Evolutionary conservation across 2,797 vertebrate genomes (phyloP).

Genomic region (Pantherophis alleghaniensis): DNA sequence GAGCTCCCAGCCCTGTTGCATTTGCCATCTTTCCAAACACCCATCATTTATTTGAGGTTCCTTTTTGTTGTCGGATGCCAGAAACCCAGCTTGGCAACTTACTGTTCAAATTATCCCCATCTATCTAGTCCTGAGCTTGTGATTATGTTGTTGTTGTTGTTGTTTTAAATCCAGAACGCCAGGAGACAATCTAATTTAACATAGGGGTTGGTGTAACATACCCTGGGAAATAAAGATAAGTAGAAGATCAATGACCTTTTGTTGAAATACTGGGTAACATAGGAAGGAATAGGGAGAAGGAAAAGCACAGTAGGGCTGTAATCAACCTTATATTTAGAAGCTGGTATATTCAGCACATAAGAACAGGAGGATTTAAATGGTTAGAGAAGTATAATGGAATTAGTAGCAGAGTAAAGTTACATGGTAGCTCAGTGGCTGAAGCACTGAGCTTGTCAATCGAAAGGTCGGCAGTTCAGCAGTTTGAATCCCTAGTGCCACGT

Average conservation of each 20-base stretch:
- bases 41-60: slow-evolving; percentile 13
- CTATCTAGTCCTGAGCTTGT: slow-evolving; percentile 38
- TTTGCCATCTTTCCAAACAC: background rate
- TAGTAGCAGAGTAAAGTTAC: no score
- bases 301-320: slow-evolving; percentile 16
- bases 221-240: slow-evolving; percentile 26
- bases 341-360: background rate
- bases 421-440: no score
- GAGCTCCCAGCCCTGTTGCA: slow-evolving; percentile 6
- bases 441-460: no score
- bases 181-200: slow-evolving; percentile 36
- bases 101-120: background rate
- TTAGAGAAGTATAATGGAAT: background rate
- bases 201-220: background rate
- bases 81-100: slow-evolving; percentile 23
- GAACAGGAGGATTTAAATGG: slow-evolving; percentile 33
- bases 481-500: no score
- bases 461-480: no score
- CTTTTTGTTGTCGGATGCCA: slow-evolving; percentile 25
- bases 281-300: background rate
- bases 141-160: slow-evolving; percentile 37
- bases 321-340: slow-evolving; percentile 48
- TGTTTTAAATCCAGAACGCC: background rate
- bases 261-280: background rate
- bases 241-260: slow-evolving; percentile 36